A percentile compares a stretch with the other conserved stretches of the same genome.
phyloP scores from a whole-genome alignment of 2,888 invertebrate genomes.

The Crossocerus cetratus region DNA sequence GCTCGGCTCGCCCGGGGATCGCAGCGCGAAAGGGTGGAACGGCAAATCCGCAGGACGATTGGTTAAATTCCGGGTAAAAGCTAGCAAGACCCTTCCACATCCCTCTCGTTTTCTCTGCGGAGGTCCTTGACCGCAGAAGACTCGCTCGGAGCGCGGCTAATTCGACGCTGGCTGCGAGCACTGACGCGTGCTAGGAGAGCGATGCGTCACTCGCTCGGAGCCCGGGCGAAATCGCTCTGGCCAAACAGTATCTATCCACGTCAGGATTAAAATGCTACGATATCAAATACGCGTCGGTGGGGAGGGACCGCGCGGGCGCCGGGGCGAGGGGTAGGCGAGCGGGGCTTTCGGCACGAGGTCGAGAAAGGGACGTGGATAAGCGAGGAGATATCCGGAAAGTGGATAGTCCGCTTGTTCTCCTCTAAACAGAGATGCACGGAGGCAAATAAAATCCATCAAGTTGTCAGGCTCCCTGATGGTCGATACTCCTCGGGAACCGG shows the following conservation, averaged over 20 bases:
- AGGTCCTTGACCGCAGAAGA: not conserved
- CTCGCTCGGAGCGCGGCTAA: not conserved
- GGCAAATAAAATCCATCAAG: slow-evolving; percentile 75
- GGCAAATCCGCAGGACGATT: slow-evolving; percentile 32
- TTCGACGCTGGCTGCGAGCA: slow-evolving; percentile 23
- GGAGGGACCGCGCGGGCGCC: slow-evolving; percentile 43
- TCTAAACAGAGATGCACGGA: slow-evolving; percentile 62
- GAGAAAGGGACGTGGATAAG: slow-evolving; percentile 20
- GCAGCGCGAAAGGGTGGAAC: slow-evolving; percentile 27
- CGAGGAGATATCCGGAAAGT: slow-evolving; percentile 55
- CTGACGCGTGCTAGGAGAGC: slow-evolving; percentile 41
- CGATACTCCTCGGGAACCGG: slow-evolving; percentile 13
- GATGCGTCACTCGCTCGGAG: slow-evolving; percentile 55
- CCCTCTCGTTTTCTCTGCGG: not conserved
- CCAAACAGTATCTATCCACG: slow-evolving; percentile 76
- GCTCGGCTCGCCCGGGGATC: slow-evolving; percentile 42
- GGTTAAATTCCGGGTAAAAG: slow-evolving; percentile 23
- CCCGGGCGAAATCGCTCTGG: slow-evolving; percentile 50
- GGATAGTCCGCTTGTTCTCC: slow-evolving; percentile 53
- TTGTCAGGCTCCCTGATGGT: slow-evolving; percentile 58
- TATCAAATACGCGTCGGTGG: slow-evolving; percentile 67
- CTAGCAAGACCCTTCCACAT: not conserved
- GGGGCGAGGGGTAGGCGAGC: too few species aligned
- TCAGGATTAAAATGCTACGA: slow-evolving; percentile 76
- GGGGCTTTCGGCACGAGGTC: slow-evolving; percentile 12